Base-by-base conservation (phyloP, 2,888 invertebrate species). In the Isotomurus palustris region DNA sequence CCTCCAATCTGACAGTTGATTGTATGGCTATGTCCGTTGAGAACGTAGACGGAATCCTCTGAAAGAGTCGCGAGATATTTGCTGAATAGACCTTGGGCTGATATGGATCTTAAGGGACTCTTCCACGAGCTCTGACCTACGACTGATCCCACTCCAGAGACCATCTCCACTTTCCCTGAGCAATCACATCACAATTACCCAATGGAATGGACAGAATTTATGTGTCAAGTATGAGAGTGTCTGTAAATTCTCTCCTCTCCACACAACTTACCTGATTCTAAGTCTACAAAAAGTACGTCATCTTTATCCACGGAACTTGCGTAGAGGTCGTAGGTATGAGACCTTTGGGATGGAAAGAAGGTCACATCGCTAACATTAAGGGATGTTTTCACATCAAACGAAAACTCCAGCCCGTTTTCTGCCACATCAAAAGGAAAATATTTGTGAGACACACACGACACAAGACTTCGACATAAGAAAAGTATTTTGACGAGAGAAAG, bases 1-100 rank as follows among this genome's bases (percentile, higher is more conserved):
- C 83, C 83, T 49, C 83, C 83, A 68, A 86, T 86, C 75, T 86
- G 84, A 77, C 87, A 87, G 75, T 86, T 85, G 59, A 86, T 83
- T 40, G 84, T 84, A 73, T 84, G 78, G 64, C 83, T 83, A 71
- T 83, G 81, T 14, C 85, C 86, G 73, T 86, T 85, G 60, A 87
- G 78, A 44, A 87, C 83, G 74, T 85, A 83, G 35, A 86, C 77
- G n/a, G 86, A 83, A 69, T 84, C 83, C 72, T 80, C 82, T 53
- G 85, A 83, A 1, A 86, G 84, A 36, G 85, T 84, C 61, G 85
- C 83, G 80, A 87, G 82, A 74, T 82, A 86, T 71, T 84, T 83
- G 41, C 85, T 85, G 74, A 86, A 86, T 47, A 84, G 77, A 59
- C 85, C 84, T 64, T 85, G 84, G 60, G 82, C 82, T 60, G 81